Percentiles rank a stretch among this genome's conserved stretches.
phyloP scores from a whole-genome alignment of 2,797 vertebrate genomes.

The Morelia viridis region DNA sequence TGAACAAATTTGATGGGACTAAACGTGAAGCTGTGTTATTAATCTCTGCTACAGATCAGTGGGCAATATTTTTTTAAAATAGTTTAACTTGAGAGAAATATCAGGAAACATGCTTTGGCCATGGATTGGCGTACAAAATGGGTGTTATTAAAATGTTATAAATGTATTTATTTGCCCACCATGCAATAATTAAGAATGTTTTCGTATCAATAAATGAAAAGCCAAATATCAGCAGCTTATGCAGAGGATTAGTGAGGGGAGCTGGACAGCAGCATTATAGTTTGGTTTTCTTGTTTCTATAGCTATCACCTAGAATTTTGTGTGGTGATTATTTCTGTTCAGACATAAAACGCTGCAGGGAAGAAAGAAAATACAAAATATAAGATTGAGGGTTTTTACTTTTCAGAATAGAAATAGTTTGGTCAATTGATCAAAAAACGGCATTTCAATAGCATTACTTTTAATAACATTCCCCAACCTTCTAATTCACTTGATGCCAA shows the following conservation, averaged over 20 bases:
- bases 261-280: background rate
- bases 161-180: background rate
- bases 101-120: background rate
- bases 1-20: background rate
- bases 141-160: background rate
- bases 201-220: background rate
- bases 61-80: background rate
- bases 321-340: background rate
- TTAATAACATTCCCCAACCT: background rate
- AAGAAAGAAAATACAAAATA: background rate
- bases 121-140: background rate
- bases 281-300: background rate
- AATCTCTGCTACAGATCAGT: background rate
- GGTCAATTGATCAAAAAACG: background rate
- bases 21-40: background rate
- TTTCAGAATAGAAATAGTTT: background rate
- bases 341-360: background rate
- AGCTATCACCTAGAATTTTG: background rate
- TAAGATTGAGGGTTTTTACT: background rate
- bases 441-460: background rate
- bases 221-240: background rate
- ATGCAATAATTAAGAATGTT: background rate
- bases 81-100: background rate
- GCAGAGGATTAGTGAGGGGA: background rate
- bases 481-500: background rate